phyloP scores from a whole-genome alignment of 2,888 invertebrate species.

The Cataglyphis albicans region DNA sequence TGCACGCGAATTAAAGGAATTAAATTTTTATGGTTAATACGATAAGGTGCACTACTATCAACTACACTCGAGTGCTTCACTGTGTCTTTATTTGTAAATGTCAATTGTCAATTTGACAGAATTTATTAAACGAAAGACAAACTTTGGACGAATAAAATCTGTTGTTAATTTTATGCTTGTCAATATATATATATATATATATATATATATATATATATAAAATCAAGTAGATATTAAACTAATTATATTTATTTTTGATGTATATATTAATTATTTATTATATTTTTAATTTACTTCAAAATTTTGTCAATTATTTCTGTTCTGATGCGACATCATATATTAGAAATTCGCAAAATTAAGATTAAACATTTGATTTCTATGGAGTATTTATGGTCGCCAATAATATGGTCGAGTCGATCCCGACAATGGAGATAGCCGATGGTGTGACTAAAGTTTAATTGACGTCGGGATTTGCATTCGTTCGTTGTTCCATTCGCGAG shows the following conservation, averaged over 20 bases:
- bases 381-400: conserved; percentile 20
- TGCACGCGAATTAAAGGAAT: neutral
- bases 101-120: neutral
- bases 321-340: conserved; percentile 7
- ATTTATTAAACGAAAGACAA: too few species aligned
- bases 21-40: neutral
- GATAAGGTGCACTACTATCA: neutral
- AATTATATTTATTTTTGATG: conserved; percentile 9
- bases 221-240: neutral
- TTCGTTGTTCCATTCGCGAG: conserved; percentile 60
- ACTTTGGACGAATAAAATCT: neutral
- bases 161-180: neutral
- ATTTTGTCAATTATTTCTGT: neutral
- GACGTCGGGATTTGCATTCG: conserved; percentile 79
- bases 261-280: neutral
- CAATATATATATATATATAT: neutral
- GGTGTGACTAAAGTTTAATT: conserved; percentile 82
- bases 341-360: conserved; percentile 31
- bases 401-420: conserved; percentile 49
- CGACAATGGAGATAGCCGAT: conserved; percentile 60
- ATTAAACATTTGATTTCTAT: conserved; percentile 37
- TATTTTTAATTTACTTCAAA: neutral
- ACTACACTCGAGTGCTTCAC: too few species aligned
- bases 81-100: neutral
- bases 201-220: neutral